Evolutionary conservation across 2,888 invertebrate genomes (phyloP).

Genomic region (Julus scanicus): DNA sequence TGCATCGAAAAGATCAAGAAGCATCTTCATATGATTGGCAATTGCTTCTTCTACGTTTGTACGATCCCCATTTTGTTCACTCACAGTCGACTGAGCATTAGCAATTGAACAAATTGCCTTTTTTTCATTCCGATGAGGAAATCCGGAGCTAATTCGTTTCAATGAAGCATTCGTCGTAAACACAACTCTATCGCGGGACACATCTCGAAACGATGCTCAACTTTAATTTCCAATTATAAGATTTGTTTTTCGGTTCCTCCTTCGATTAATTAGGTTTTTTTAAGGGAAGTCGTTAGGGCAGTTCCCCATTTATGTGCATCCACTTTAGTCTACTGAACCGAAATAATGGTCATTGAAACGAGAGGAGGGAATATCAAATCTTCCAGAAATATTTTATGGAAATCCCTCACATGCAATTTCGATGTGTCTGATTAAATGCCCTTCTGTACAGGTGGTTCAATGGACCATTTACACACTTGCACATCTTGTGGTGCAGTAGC

Average conservation of each 20-base stretch:
- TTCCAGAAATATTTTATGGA: not conserved
- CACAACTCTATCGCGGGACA: not conserved
- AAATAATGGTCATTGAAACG: not conserved
- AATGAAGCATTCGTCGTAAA: conserved; percentile 41
- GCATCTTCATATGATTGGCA: not conserved
- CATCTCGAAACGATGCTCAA: conserved; percentile 34
- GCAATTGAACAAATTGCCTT: conserved; percentile 45
- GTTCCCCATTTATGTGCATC: not conserved
- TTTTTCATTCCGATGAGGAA: conserved; percentile 35
- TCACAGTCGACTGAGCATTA: conserved; percentile 45
- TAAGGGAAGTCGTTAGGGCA: not conserved
- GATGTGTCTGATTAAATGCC: too few species aligned
- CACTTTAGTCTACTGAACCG: not conserved
- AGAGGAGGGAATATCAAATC: not conserved
- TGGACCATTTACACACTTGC: too few species aligned
- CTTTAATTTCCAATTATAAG: conserved; percentile 47
- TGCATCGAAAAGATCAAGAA: not conserved
- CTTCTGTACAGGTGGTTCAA: too few species aligned
- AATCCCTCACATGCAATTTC: not conserved
- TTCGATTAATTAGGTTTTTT: conserved; percentile 43
- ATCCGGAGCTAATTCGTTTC: conserved; percentile 47
- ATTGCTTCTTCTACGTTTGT: not conserved
- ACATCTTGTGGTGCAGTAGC: too few species aligned
- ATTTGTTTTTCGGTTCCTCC: conserved; percentile 47
- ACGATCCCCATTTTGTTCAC: not conserved